Conservation (phyloP, 2,888 invertebrate species). For the Balanococcus diminutus region DNA sequence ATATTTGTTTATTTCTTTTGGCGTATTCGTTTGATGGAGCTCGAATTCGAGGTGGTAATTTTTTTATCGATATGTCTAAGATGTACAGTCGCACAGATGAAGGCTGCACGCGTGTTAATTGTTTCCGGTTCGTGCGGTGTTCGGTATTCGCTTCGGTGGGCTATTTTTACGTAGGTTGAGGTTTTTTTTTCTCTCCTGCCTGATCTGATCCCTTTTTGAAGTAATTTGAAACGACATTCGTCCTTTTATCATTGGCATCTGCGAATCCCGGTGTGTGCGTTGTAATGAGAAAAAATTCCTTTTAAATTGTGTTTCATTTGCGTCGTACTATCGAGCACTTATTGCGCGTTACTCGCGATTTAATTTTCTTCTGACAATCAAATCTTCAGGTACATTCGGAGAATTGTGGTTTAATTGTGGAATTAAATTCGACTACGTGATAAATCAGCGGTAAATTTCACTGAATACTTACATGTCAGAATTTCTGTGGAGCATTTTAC, state of each 20-base stretch:
- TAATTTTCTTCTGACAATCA: too few relatives aligned
- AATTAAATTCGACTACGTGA: neutral
- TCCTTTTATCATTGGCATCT: neutral
- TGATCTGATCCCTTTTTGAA: too few relatives aligned
- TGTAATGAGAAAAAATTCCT: neutral
- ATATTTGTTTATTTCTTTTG: conserved; percentile 17
- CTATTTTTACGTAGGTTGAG: neutral
- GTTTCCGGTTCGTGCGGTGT: neutral
- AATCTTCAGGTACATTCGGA: neutral
- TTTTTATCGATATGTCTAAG: neutral
- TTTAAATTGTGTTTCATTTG: neutral
- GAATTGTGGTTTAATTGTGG: neutral
- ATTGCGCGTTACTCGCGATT: neutral
- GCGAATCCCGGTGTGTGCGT: neutral
- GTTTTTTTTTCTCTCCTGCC: neutral
- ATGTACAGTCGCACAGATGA: neutral
- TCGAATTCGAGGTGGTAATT: neutral
- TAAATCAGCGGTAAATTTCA: neutral
- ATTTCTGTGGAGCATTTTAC: too few relatives aligned
- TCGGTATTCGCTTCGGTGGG: too few relatives aligned
- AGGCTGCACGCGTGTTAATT: neutral
- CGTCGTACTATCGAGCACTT: neutral
- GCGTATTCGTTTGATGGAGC: neutral
- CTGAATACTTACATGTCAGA: neutral
- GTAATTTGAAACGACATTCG: neutral